Percentiles rank a stretch among this genome's conserved stretches.
Evolutionary conservation across 2,113 vertebrate genomes (phyloP).

Genomic region (Alosa alosa): DNA sequence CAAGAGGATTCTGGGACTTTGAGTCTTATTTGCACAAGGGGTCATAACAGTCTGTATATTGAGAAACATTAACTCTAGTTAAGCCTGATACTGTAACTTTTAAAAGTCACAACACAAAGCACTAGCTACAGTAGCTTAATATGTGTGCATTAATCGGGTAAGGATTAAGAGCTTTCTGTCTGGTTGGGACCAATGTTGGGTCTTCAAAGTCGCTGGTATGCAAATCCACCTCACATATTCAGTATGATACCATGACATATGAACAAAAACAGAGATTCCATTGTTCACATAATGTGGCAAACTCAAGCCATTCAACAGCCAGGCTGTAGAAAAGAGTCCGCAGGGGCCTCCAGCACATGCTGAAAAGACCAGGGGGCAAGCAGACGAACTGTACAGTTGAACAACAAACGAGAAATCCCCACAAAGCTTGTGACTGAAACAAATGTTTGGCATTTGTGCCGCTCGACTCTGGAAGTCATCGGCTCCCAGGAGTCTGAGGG

Average conservation of each 20-base stretch:
- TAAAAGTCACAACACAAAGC: background rate
- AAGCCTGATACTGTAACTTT: background rate
- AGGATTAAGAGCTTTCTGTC: background rate
- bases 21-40: background rate
- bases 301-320: slow-evolving; percentile 3
- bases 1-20: background rate
- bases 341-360: background rate
- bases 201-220: background rate
- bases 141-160: background rate
- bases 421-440: background rate
- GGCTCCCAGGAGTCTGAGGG: slow-evolving; percentile 35
- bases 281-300: background rate
- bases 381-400: background rate
- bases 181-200: background rate
- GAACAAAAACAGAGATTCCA: background rate
- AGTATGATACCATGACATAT: background rate
- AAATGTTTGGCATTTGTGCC: background rate
- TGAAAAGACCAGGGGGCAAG: background rate
- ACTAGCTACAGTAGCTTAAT: background rate
- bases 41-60: background rate
- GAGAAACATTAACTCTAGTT: background rate
- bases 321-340: background rate
- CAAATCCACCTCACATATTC: background rate
- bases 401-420: background rate
- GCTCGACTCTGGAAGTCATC: slow-evolving; percentile 21